Base-by-base conservation (phyloP, 1,140 invertebrate species). In the Hydropsyche tenuis region DNA sequence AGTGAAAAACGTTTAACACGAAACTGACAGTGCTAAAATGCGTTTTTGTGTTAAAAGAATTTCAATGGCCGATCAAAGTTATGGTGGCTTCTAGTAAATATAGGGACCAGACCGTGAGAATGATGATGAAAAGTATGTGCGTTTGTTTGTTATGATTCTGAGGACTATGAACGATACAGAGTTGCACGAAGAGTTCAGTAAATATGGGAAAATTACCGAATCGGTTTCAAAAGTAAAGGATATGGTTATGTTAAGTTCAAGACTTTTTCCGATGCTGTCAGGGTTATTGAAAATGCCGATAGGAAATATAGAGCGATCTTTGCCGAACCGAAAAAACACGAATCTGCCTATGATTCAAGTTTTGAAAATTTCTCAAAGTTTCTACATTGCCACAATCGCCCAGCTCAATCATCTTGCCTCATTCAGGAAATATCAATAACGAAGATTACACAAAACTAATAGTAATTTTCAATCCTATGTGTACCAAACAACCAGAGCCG, bases 241-340 rank as follows among this genome's bases (percentile, higher is more conserved):
- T 95, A 96, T 84, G 96, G 92, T 46, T 98, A 96, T 83, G 92
- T 98, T 0, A 93, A 94, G 79, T 97, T 90, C 81, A 88, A 88
- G 78, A 91, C 90, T 86, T 89, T 94, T 80, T 92, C 93, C 48
- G 91, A 95, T 85, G 94, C 95, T 4, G 96, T 95, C 0, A 88
- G 90, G 77, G 96, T 95, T 0, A 94, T 90, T 84, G 96, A 97
- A 84, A 90, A 93, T 77, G 96, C 95, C 83, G 93, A 96, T 79
- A 87, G 88, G 74, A 92, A 92, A 78, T 97, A 92, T 80, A 96
- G 93, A 82, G 92, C 95, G 56, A 93, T 96, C 14, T 97, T 96
- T 88, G 95, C 95, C 11, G 92, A 95, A 78, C 94, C 94, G n/a
- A 91, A 92, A 79, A 46, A 62, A 23, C 48, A 75, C 23, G 75